phyloP scores from a whole-genome alignment of 2,113 vertebrate genomes.

The Cairina moschata region DNA sequence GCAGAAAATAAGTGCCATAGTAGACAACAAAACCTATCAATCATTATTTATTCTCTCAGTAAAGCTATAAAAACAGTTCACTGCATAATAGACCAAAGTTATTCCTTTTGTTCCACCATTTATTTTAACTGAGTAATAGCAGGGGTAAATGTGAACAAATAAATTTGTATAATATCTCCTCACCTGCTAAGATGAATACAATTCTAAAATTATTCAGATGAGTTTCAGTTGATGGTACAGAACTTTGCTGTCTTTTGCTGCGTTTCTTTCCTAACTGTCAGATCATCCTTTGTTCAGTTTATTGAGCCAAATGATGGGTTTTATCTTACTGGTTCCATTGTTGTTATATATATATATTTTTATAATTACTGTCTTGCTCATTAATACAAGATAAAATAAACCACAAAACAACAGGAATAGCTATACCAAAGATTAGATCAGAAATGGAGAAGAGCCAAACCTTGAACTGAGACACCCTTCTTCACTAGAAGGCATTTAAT shows the following conservation, averaged over 20 bases:
- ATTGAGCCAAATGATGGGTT: background rate
- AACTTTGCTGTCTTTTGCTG: background rate
- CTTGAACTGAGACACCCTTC: background rate
- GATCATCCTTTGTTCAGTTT: background rate
- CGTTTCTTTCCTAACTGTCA: background rate
- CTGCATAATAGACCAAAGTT: constrained; percentile 15
- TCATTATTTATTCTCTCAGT: constrained; percentile 40
- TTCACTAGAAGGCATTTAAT: background rate
- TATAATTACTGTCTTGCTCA: background rate
- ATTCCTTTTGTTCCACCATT: constrained; percentile 32
- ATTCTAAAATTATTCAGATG: constrained; percentile 3
- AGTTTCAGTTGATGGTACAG: background rate
- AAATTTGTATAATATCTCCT: constrained; percentile 16
- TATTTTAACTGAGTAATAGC: constrained; percentile 40
- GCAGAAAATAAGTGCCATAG: background rate
- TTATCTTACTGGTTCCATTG: background rate
- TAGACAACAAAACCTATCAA: background rate
- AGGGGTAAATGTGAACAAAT: constrained; percentile 4
- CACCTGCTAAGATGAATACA: background rate
- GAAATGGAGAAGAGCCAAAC: background rate
- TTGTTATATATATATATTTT: background rate
- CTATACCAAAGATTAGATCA: background rate
- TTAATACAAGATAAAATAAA: constrained; percentile 30
- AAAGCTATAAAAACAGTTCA: constrained; percentile 16
- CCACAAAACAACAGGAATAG: background rate